phyloP scores from a whole-genome alignment of 2,113 vertebrate species.

The Cyphomyrus discorhynchus region DNA sequence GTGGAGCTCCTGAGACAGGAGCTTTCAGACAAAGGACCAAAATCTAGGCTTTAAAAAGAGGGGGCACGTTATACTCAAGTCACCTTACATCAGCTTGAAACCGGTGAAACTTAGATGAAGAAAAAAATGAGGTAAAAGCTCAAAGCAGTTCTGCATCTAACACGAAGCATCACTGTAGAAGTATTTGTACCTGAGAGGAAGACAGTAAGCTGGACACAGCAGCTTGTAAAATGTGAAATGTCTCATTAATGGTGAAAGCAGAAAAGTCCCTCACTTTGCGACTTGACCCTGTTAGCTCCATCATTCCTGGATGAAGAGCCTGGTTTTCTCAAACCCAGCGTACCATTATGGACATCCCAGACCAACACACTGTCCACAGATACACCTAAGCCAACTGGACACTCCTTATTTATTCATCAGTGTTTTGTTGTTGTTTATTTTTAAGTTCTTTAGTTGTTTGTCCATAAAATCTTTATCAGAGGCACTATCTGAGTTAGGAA shows the following conservation, averaged over 20 bases:
- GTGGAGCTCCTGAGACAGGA: neutral
- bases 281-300: neutral
- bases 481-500: too few species aligned
- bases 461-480: neutral
- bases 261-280: neutral
- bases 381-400: neutral
- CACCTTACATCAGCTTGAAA: neutral
- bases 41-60: neutral
- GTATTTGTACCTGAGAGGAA: neutral
- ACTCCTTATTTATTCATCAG: neutral
- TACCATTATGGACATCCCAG: neutral
- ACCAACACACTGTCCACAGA: neutral
- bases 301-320: neutral
- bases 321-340: neutral
- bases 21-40: neutral
- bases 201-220: neutral
- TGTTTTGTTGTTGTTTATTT: neutral
- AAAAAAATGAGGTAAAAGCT: neutral
- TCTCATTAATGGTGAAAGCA: neutral
- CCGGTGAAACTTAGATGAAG: neutral
- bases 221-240: neutral
- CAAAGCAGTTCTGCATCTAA: neutral
- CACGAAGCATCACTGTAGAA: neutral
- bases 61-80: neutral
- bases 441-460: neutral